These are phyloP conservation scores for Perca schrenkii DNA, from an alignment of 2,113 vertebrate species.

Conservation along the genomic window DNA sequence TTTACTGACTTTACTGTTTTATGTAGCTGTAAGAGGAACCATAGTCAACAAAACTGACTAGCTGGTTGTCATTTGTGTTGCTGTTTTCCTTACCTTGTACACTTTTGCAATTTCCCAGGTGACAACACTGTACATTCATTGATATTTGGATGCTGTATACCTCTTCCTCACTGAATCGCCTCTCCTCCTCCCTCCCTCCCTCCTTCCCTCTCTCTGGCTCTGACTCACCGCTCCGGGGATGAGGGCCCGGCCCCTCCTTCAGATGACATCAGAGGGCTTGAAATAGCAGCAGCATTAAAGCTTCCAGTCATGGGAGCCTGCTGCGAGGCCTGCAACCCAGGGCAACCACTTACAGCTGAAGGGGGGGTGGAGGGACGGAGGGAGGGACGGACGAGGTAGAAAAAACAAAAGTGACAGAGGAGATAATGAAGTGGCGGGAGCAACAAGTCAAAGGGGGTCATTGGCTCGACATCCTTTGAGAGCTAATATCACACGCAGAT, in stretches of 20 bases:
- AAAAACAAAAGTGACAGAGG: constrained; percentile 12
- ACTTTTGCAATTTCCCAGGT: constrained; percentile 7
- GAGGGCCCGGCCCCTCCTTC: constrained; percentile 62
- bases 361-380: neutral
- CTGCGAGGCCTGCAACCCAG: constrained; percentile 53
- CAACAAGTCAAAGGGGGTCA: constrained; percentile 49
- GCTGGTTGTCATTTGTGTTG: neutral
- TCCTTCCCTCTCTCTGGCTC: constrained; percentile 33
- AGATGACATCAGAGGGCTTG: constrained; percentile 72
- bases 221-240: constrained; percentile 67
- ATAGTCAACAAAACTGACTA: neutral
- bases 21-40: neutral
- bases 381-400: neutral
- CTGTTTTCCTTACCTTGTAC: neutral
- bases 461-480: neutral
- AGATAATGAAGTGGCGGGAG: constrained; percentile 24
- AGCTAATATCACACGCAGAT: constrained; percentile 4
- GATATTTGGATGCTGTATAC: constrained; percentile 41
- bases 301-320: constrained; percentile 66
- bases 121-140: constrained; percentile 8
- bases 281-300: constrained; percentile 76
- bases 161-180: constrained; percentile 30
- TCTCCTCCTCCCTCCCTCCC: constrained; percentile 11
- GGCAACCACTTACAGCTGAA: constrained; percentile 52
- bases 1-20: neutral